Evolutionary conservation across 1,140 invertebrate species (phyloP).

Genomic region (Drosophila mauritiana): DNA sequence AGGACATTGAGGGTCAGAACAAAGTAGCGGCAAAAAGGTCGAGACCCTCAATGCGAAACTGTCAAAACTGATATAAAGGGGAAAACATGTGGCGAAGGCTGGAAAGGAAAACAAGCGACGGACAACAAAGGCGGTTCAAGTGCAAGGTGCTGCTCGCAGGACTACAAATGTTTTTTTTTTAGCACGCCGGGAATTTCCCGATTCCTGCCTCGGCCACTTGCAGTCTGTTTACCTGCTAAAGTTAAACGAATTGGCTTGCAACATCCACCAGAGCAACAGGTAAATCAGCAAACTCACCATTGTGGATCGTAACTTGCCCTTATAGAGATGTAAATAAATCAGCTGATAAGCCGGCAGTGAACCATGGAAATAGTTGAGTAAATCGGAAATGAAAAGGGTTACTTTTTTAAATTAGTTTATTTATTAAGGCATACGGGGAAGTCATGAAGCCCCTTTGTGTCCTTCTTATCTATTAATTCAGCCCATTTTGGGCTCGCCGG

Average conservation of each 20-base stretch:
- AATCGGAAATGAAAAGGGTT: too few species aligned
- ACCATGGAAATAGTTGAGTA: background rate
- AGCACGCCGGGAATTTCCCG: slow-evolving; percentile 62
- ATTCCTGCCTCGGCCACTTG: slow-evolving; percentile 29
- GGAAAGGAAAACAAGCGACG: slow-evolving; percentile 30
- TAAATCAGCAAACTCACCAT: slow-evolving; percentile 6
- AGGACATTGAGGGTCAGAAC: slow-evolving; percentile 31
- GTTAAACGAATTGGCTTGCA: slow-evolving; percentile 44
- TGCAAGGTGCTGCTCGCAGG: slow-evolving; percentile 21
- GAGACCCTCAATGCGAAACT: slow-evolving; percentile 37
- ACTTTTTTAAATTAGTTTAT: too few species aligned
- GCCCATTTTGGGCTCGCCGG: too few species aligned
- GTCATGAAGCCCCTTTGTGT: too few species aligned
- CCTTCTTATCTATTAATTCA: too few species aligned
- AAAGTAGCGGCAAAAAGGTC: slow-evolving; percentile 6
- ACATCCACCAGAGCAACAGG: slow-evolving; percentile 28
- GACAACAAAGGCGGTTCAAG: slow-evolving; percentile 49
- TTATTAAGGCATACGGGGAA: too few species aligned
- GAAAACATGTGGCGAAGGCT: slow-evolving; percentile 46
- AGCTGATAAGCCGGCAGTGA: slow-evolving; percentile 22
- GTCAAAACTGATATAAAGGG: slow-evolving; percentile 64
- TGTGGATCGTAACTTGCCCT: slow-evolving; percentile 27
- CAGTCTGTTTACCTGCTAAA: slow-evolving; percentile 61
- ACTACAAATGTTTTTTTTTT: slow-evolving; percentile 60
- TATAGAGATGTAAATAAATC: slow-evolving; percentile 8